Evolutionary conservation across 2,888 invertebrate genomes (phyloP), one percentile per base, ranked within the genome.

Genomic region (Leptopilina syphax): DNA sequence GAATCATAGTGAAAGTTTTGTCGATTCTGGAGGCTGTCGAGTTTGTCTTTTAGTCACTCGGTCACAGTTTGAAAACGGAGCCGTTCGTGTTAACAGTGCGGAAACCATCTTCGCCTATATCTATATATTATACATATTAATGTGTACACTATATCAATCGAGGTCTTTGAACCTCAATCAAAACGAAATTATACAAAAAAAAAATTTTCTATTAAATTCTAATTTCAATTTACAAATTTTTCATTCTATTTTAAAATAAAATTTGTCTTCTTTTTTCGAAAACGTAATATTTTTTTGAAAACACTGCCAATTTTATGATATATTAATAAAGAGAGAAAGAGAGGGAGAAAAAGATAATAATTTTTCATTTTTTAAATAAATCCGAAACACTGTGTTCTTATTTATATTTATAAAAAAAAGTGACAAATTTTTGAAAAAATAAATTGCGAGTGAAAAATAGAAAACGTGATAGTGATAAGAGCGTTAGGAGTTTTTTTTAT

Each of bases 11-110:
- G 34, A 57, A 73, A 73, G 57, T 73, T 68, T 34, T 54, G 73
- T 73, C 27, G 54, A 70, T 57, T 54, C 57, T 57, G 34, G 54
- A 27, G 34, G 54, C 24, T 8, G 63, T 34, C 24, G 47, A 68
- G 47, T 67, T 67, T 67, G 66, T 67, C 68, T 68, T 47, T 24
- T 47, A 68, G 68, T 68, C 50, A 47, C 0, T 44, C 50, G 18
- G 41, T 44, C 57, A 18, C 73, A 57, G 73, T 73, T 73, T 57
- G 7, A 73, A 73, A 54, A 54, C 73, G 57, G 54, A 73, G 57
- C n/a, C 9, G 57, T 57, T 73, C 57, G 57, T 13, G 57, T 54
- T 57, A 73, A 73, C 54, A 73, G 18, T 54, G 54, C 34, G 27
- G n/a, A 18, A 57, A 73, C 6, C 27, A 73, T 50, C n/a, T 34